Evolutionary conservation across 2,797 vertebrate species (phyloP).

Genomic region (Microctenopoma steveboyesi): DNA sequence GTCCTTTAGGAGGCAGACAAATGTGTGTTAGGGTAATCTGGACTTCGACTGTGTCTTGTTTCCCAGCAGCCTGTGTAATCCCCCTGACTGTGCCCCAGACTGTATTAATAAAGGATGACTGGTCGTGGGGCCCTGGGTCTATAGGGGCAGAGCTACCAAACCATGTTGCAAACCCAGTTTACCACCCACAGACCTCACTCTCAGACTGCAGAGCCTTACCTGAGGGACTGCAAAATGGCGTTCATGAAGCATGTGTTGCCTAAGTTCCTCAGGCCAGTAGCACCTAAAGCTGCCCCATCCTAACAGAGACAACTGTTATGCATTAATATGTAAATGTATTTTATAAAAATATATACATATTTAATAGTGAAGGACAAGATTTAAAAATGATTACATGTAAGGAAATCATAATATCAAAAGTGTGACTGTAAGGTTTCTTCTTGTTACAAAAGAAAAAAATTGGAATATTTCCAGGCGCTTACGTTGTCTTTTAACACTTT

Average conservation of each 20-base stretch:
- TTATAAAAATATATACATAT: background rate
- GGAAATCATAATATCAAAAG: too few species aligned
- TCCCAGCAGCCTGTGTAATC: constrained; percentile 64
- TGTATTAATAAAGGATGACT: constrained; percentile 76
- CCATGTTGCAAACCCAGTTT: constrained; percentile 25
- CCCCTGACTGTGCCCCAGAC: constrained; percentile 69
- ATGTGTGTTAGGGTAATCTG: constrained; percentile 31
- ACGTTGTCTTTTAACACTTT: constrained; percentile 93
- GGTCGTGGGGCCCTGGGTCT: constrained; percentile 56
- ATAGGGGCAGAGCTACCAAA: constrained; percentile 49
- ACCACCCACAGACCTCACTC: constrained; percentile 39
- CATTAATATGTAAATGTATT: background rate
- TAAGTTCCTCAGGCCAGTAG: constrained; percentile 95
- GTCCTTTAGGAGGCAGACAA: constrained; percentile 11
- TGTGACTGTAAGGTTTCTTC: background rate
- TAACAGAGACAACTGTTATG: constrained; percentile 61
- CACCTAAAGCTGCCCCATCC: constrained; percentile 88
- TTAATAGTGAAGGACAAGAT: background rate
- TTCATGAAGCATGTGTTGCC: constrained; percentile 99
- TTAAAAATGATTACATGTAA: constrained; percentile 1
- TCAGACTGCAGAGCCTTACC: constrained; percentile 80
- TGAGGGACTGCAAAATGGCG: constrained; percentile 98
- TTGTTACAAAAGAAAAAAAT: constrained; percentile 10
- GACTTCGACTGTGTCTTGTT: constrained; percentile 47
- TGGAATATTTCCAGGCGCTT: constrained; percentile 72